Percentiles rank a stretch among this genome's conserved stretches.
Evolutionary conservation across 2,888 invertebrate genomes (phyloP).

Genomic region (Meghimatium bilineatum): DNA sequence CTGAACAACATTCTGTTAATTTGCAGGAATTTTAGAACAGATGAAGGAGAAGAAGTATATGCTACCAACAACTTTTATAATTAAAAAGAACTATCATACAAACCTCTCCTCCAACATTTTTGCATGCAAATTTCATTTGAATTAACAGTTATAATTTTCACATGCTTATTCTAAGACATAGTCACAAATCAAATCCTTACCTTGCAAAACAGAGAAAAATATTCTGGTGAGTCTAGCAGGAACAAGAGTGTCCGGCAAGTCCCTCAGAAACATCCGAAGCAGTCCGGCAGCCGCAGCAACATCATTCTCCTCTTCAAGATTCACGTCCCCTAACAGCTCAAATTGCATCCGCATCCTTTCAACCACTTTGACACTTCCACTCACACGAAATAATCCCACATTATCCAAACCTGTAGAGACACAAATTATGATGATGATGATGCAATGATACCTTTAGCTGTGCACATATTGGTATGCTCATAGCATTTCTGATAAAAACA

Average conservation of each 20-base stretch:
- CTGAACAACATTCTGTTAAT: no score
- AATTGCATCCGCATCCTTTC: conserved; percentile 79
- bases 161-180: neutral
- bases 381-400: conserved; percentile 80
- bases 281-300: conserved; percentile 80
- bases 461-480: no score
- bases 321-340: conserved; percentile 80
- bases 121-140: no score
- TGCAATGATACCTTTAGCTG: no score
- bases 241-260: conserved; percentile 79
- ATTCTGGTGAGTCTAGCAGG: conserved; percentile 75
- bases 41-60: no score
- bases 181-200: conserved; percentile 52
- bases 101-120: no score
- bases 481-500: no score
- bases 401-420: conserved; percentile 76
- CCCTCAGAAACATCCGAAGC: conserved; percentile 80
- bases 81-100: no score
- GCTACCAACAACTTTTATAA: no score
- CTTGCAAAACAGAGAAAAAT: conserved; percentile 75
- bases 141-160: no score
- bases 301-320: conserved; percentile 78
- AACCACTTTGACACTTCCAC: conserved; percentile 79
- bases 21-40: no score
- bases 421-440: neutral